phyloP scores from a whole-genome alignment of 2,113 vertebrate species.

The Paedocypris sp. region DNA sequence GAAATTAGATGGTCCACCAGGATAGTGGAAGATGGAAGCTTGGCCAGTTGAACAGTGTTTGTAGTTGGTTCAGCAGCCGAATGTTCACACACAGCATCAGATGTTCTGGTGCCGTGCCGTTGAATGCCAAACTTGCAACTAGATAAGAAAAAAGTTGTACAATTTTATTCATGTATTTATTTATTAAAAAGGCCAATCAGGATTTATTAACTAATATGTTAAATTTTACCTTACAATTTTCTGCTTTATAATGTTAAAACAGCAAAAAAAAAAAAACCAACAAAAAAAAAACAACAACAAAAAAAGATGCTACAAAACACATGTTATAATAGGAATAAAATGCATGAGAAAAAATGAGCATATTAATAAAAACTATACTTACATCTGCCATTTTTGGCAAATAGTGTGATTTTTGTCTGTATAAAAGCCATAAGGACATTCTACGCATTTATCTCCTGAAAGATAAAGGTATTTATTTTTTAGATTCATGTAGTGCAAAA shows the following conservation, averaged over 20 bases:
- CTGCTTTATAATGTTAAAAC: too few species aligned
- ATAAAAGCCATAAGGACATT: background rate
- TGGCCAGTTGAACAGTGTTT: too few species aligned
- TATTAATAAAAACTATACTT: background rate
- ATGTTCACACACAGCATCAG: slow-evolving; percentile 12
- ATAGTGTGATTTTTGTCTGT: background rate
- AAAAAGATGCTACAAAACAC: too few species aligned
- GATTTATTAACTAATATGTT: too few species aligned
- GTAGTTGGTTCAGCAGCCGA: too few species aligned
- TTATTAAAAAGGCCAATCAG: too few species aligned
- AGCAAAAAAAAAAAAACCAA: too few species aligned
- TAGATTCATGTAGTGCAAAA: background rate
- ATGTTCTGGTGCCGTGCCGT: background rate
- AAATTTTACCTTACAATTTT: too few species aligned
- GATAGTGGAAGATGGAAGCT: too few species aligned
- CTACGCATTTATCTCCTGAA: background rate
- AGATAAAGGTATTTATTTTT: background rate
- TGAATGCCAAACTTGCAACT: slow-evolving; percentile 7
- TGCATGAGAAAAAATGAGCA: background rate
- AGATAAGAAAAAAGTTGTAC: background rate
- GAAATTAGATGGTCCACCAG: too few species aligned
- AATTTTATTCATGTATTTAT: background rate
- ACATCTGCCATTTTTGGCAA: slow-evolving; percentile 21
- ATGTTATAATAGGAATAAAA: too few species aligned
- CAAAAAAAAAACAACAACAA: too few species aligned